phyloP scores from a whole-genome alignment of 2,113 vertebrate species.

The Melanotaenia duboulayi region DNA sequence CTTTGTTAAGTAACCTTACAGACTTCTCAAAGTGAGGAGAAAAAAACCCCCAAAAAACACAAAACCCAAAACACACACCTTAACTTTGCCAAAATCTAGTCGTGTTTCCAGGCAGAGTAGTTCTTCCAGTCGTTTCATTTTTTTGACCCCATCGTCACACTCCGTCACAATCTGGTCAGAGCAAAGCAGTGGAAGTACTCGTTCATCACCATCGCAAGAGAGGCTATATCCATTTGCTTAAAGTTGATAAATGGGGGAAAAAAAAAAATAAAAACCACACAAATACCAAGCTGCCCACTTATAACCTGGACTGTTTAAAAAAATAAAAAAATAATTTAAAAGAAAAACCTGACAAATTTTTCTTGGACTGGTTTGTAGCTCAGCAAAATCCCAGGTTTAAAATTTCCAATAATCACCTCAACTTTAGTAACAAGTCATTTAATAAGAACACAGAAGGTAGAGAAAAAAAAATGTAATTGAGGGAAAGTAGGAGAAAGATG shows the following conservation, averaged over 20 bases:
- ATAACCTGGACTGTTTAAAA: no score
- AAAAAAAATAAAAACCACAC: no score
- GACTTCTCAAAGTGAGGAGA: no score
- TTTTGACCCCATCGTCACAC: constrained; percentile 74
- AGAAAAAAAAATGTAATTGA: no score
- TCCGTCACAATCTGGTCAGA: constrained; percentile 75
- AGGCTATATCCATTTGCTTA: no score
- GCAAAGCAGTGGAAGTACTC: not conserved
- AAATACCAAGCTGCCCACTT: no score
- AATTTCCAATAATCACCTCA: not conserved
- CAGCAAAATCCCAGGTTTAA: no score
- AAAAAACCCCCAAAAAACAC: not conserved
- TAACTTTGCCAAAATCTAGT: constrained; percentile 80
- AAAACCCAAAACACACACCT: constrained; percentile 70
- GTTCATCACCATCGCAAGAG: no score
- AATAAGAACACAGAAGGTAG: not conserved
- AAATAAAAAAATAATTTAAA: not conserved
- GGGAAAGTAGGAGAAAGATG: not conserved
- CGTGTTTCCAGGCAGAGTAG: constrained; percentile 80
- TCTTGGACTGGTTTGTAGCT: not conserved
- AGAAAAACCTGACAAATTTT: not conserved
- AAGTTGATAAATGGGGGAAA: no score
- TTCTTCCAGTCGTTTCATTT: constrained; percentile 83
- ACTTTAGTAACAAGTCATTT: not conserved
- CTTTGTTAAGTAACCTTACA: no score